Conservation (phyloP, 1,140 invertebrate genomes). For the Teleogryllus occipitalis region DNA sequence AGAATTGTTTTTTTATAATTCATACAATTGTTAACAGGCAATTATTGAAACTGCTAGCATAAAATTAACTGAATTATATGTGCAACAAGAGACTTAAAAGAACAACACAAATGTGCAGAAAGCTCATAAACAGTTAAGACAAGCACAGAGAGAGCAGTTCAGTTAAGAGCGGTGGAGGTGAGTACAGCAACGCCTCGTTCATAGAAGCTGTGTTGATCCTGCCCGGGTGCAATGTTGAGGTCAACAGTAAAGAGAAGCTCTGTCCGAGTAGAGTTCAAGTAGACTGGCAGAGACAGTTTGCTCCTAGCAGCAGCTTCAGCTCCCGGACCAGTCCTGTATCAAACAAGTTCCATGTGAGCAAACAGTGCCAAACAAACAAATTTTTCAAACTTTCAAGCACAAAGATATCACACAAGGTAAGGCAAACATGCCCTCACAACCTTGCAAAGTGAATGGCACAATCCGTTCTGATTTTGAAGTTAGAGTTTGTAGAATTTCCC, state of each 20-base stretch:
- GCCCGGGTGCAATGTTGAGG: constrained; percentile 76
- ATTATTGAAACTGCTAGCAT: not conserved
- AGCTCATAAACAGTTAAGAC: not conserved
- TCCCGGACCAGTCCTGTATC: constrained; percentile 26
- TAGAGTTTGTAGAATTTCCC: too few species aligned
- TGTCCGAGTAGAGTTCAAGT: constrained; percentile 89
- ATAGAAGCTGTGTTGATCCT: constrained; percentile 88
- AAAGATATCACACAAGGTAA: too few species aligned
- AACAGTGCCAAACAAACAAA: constrained; percentile 12
- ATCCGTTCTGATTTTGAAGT: too few species aligned
- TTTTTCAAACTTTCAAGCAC: too few species aligned
- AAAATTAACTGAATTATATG: not conserved
- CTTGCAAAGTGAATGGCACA: too few species aligned
- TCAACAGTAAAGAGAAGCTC: constrained; percentile 94
- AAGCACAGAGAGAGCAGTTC: constrained; percentile 27
- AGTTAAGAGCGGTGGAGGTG: constrained; percentile 83
- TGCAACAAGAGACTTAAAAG: not conserved
- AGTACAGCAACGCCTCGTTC: constrained; percentile 93
- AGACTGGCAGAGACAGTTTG: constrained; percentile 87
- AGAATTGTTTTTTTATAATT: not conserved
- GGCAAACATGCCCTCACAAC: too few species aligned
- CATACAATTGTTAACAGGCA: not conserved
- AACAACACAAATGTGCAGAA: not conserved
- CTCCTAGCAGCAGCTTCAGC: constrained; percentile 43
- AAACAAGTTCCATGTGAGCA: constrained; percentile 8